Percentiles rank a stretch among this genome's conserved stretches.
These are phyloP conservation scores for Tenualosa ilisha DNA, from an alignment of 2,797 vertebrate species.

Conservation along the genomic window DNA sequence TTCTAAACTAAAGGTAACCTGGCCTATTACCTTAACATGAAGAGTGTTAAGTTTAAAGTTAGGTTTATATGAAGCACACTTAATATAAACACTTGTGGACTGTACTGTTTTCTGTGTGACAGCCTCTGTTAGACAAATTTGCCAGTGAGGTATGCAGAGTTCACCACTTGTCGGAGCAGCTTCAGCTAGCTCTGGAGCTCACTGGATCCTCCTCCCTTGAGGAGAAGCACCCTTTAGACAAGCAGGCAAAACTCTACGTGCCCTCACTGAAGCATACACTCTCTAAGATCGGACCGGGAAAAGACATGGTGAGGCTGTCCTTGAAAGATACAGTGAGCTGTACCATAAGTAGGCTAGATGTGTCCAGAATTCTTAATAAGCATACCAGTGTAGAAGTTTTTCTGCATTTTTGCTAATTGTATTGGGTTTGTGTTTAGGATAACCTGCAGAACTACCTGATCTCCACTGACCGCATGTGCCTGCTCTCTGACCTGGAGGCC, in stretches of 20 bases:
- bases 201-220: background rate
- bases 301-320: constrained; percentile 14
- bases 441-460: constrained; percentile 3
- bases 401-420: background rate
- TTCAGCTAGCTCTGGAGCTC: background rate
- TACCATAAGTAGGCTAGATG: background rate
- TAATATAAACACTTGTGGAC: background rate
- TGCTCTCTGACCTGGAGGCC: constrained; percentile 10
- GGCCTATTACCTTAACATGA: background rate
- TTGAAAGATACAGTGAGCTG: background rate
- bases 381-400: background rate
- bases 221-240: background rate
- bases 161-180: background rate
- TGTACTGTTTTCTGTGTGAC: background rate
- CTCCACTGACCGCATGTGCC: background rate
- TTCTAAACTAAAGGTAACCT: background rate
- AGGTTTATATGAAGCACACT: background rate
- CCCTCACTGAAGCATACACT: background rate
- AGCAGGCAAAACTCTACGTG: background rate
- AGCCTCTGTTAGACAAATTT: constrained; percentile 20
- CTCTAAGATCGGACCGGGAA: background rate
- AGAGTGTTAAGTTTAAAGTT: background rate
- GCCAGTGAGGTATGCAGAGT: background rate
- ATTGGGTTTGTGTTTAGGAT: background rate
- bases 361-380: background rate